Base-by-base conservation (phyloP, 1,140 invertebrate genomes). In the Drosophila nannoptera region DNA sequence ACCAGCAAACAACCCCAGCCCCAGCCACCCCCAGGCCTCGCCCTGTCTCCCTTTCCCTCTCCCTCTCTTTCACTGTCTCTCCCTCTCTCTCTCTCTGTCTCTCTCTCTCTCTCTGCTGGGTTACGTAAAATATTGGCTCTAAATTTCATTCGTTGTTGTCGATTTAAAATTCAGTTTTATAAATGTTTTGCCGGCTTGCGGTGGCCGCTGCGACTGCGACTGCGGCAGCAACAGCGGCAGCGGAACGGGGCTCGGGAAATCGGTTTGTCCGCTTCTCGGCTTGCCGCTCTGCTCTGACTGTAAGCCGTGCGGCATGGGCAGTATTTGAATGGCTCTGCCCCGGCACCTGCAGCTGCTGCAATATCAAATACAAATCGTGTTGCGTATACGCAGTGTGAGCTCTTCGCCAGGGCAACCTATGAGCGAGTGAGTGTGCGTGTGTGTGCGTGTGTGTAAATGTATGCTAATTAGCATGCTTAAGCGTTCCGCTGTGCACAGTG, bases 81-180 rank as follows among this genome's bases (percentile, higher is more conserved):
- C 40, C 5, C 40, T 12, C 40, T 42, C n/a, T n/a, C 4, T n/a
- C 40, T n/a, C 11, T 12, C 40, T 5, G n/a, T 5, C 40, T n/a
- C 11, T 12, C 29, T 22, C 1, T 22, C 22, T 22, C 1, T 22
- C 22, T 22, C 1, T 22, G 22, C 22, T 22, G 22, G 22, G 38
- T 43, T 69, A 55, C 48, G 50, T 43, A 73, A 78, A 81, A 81
- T 78, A 76, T 80, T 76, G 77, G 48, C 49, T 73, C 68, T 53
- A 73, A 80, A 65, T 80, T 80, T 67, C 64, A 55, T 56, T 70
- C 76, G 55, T 40, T 65, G 53, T 80, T 81, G 69, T 80, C 69
- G 77, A 82, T 81, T 81, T 81, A 55, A 77, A 81, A 81, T 82
- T 67, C 78, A 81, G 82, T 81, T 81, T 82, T 82, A 67, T 81